These are phyloP conservation scores for Xanthorhoe spadicearia DNA, from an alignment of 2,888 invertebrate species.

Conservation along the genomic window DNA sequence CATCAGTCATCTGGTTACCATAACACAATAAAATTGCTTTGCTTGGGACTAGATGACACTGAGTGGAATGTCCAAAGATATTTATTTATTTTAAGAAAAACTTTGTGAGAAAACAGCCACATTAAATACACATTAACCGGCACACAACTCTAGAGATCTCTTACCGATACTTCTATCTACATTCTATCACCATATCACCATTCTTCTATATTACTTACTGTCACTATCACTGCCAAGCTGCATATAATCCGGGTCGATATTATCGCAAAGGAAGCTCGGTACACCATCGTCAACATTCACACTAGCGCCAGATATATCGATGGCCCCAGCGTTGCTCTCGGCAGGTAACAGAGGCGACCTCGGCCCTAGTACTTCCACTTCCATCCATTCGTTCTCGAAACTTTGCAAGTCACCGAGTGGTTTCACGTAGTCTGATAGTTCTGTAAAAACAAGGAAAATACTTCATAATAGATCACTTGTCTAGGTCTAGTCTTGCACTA, in stretches of 20 bases:
- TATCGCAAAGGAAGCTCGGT: conserved; percentile 85
- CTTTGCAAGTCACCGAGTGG: conserved; percentile 90
- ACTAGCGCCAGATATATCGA: conserved; percentile 67
- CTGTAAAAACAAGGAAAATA: conserved; percentile 44
- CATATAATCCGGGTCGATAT: conserved; percentile 84
- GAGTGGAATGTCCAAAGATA: no score
- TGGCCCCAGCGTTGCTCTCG: conserved; percentile 58
- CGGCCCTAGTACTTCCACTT: conserved; percentile 90
- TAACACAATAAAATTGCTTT: no score
- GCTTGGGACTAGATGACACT: no score
- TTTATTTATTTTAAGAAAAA: no score
- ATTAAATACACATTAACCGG: no score
- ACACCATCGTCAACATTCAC: conserved; percentile 74
- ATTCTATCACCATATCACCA: no score
- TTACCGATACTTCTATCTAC: no score
- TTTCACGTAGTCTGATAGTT: conserved; percentile 84
- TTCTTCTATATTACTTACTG: conserved; percentile 54
- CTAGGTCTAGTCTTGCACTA: no score
- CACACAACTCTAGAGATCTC: no score
- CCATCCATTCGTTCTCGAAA: conserved; percentile 96
- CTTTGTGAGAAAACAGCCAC: no score
- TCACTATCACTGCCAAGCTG: conserved; percentile 81
- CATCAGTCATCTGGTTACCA: no score
- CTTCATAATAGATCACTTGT: no score
- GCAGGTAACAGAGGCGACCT: conserved; percentile 74